Percentiles rank a stretch among this genome's conserved stretches.
Conservation (phyloP, 2,797 vertebrate species). For the Acanthurus tractus region DNA sequence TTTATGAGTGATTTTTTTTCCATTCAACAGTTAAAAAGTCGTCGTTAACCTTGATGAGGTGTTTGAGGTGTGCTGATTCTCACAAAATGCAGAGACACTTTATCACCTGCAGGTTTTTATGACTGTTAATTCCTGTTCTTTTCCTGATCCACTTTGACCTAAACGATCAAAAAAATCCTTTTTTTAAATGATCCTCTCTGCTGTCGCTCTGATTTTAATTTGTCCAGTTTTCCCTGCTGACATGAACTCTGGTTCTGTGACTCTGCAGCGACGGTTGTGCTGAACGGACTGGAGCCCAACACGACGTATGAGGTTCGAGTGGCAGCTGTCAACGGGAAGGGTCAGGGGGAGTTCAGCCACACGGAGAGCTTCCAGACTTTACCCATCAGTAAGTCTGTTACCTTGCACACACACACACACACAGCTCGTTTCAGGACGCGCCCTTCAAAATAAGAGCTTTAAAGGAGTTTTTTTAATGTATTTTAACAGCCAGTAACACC, state of each 20-base stretch:
- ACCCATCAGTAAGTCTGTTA: slow-evolving; percentile 91
- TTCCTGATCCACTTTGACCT: neutral
- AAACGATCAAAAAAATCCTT: neutral
- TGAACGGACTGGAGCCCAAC: slow-evolving; percentile 95
- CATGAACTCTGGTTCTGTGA: slow-evolving; percentile 28
- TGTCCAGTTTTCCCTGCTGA: neutral
- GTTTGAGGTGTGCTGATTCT: too few relatives aligned
- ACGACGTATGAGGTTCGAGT: slow-evolving; percentile 97
- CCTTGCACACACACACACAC: fast-evolving
- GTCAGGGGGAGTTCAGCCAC: slow-evolving; percentile 97
- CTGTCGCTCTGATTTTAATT: neutral
- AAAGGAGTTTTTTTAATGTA: neutral
- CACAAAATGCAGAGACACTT: neutral
- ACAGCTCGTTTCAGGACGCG: neutral
- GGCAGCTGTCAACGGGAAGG: slow-evolving; percentile 97
- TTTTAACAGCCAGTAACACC: neutral
- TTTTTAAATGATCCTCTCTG: neutral
- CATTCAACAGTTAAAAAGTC: neutral
- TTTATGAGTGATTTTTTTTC: neutral
- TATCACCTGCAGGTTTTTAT: neutral
- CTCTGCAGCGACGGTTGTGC: slow-evolving; percentile 89
- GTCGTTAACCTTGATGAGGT: too few relatives aligned
- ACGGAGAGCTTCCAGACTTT: slow-evolving; percentile 95
- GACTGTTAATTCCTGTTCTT: neutral
- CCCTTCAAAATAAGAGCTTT: slow-evolving; percentile 22